A percentile compares a stretch with the other conserved stretches of the same genome.
phyloP scores from a whole-genome alignment of 2,113 vertebrate species.

The Myiozetetes cayanensis region DNA sequence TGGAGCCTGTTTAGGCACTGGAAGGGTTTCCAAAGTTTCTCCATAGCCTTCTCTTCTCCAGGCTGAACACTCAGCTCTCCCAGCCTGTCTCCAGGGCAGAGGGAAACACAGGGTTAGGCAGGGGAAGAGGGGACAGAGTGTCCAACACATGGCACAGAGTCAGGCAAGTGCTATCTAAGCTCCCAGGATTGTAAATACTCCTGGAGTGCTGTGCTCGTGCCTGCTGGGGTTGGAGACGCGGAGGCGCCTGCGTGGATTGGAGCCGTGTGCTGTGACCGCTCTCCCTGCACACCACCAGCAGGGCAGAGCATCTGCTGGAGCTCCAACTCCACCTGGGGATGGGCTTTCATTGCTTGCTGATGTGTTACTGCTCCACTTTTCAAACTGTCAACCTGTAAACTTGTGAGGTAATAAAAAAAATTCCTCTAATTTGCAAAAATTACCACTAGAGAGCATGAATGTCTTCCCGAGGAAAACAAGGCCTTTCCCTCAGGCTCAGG shows the following conservation, averaged over 20 bases:
- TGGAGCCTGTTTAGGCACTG: neutral
- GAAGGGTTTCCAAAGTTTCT: neutral
- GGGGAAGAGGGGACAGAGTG: neutral
- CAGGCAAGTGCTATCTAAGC: neutral
- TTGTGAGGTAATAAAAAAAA: neutral
- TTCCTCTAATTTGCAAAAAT: neutral
- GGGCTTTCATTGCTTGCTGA: neutral
- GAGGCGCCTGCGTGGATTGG: accelerated
- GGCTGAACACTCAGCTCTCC: neutral
- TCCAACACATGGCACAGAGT: accelerated
- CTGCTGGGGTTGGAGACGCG: accelerated
- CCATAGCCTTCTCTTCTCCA: neutral
- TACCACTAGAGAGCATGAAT: neutral
- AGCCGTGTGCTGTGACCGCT: accelerated
- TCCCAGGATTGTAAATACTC: neutral
- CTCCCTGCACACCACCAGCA: neutral
- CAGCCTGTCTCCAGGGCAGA: neutral
- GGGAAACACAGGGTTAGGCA: neutral
- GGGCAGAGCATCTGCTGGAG: neutral
- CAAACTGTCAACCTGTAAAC: neutral
- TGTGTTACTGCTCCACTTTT: accelerated
- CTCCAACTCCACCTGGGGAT: neutral
- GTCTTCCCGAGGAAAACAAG: neutral
- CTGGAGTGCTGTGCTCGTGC: neutral
- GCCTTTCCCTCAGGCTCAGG: neutral